Percentiles rank a stretch among this genome's conserved stretches.
phyloP scores from a whole-genome alignment of 30 jellyfish, hydroid and myxozoan genomes.

The Morbakka virulenta region DNA sequence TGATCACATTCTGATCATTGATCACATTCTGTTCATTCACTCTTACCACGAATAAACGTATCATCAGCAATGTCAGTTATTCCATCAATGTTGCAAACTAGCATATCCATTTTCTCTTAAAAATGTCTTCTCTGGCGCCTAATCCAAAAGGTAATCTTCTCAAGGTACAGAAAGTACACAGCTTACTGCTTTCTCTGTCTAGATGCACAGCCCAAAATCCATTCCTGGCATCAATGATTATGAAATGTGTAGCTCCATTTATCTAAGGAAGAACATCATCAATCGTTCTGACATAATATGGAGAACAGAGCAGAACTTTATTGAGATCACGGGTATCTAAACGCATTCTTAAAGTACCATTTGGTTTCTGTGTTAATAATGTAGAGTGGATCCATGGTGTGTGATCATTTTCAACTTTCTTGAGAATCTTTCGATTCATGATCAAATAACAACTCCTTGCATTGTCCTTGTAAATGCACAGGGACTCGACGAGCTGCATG shows the following conservation, averaged over 20 bases:
- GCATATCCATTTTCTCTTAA: not conserved
- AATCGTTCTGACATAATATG: not conserved
- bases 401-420: not conserved
- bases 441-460: not conserved
- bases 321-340: not conserved
- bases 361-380: not conserved
- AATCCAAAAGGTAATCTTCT: not conserved
- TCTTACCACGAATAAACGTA: not conserved
- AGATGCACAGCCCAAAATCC: constrained; percentile 1
- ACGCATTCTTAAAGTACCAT: not conserved
- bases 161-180: constrained; percentile 2
- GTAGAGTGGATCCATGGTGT: not conserved
- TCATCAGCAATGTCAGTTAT: constrained; percentile 7
- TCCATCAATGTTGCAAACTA: not conserved
- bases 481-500: not conserved
- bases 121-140: not conserved
- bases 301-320: not conserved
- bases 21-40: not conserved
- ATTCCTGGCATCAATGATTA: not conserved
- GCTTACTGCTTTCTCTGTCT: not conserved
- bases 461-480: not conserved
- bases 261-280: constrained; percentile 2
- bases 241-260: not conserved
- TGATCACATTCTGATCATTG: not conserved
- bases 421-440: not conserved